Evolutionary conservation across 2,888 invertebrate genomes (phyloP).

Genomic region (Drosophila austrosaltans): DNA sequence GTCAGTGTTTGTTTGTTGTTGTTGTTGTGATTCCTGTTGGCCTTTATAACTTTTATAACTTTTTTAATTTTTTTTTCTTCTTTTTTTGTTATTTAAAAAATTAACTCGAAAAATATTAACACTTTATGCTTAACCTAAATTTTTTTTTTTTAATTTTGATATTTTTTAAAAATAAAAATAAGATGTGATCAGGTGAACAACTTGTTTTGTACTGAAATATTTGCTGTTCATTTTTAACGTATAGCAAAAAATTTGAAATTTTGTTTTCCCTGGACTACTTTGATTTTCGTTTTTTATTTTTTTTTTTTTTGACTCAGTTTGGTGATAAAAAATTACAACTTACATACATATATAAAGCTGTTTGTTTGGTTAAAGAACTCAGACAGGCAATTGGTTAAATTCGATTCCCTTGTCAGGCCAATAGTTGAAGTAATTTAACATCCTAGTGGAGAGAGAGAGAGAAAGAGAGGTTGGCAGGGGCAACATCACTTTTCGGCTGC

Average conservation of each 20-base stretch:
- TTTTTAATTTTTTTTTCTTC: no score
- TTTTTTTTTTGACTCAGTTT: neutral
- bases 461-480: conserved; percentile 25
- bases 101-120: no score
- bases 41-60: no score
- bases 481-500: conserved; percentile 64
- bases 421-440: conserved; percentile 64
- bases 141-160: no score
- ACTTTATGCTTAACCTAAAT: no score
- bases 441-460: neutral
- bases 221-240: no score
- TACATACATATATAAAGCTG: neutral
- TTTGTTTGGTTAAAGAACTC: conserved; percentile 44
- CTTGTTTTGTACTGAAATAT: no score
- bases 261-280: neutral
- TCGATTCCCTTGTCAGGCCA: conserved; percentile 44
- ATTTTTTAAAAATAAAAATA: no score
- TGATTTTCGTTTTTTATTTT: neutral
- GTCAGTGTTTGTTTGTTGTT: no score
- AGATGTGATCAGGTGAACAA: no score
- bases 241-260: neutral
- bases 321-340: neutral
- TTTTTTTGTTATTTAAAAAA: no score
- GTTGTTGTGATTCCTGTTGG: no score
- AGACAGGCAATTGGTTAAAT: conserved; percentile 51